phyloP scores from a whole-genome alignment of 2,888 invertebrate genomes.

The Chirona hameri region DNA sequence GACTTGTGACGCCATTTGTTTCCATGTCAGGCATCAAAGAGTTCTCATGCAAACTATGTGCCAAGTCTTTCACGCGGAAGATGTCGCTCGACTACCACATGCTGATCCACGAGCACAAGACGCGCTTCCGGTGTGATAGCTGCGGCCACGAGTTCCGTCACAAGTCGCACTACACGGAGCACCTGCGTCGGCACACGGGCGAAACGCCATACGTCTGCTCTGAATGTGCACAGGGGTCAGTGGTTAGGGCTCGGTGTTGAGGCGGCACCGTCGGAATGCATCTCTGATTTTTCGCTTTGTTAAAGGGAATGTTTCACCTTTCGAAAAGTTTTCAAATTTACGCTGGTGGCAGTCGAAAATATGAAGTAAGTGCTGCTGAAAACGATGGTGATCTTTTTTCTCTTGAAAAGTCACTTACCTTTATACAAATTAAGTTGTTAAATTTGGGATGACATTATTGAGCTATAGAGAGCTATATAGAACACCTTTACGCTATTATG shows the following conservation, averaged over 20 bases:
- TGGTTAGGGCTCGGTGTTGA: background rate
- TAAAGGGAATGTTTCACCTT: too few relatives aligned
- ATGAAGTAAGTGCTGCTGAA: too few relatives aligned
- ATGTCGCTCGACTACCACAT: slow-evolving; percentile 61
- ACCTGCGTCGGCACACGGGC: slow-evolving; percentile 56
- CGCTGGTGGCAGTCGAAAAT: too few relatives aligned
- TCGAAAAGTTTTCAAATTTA: too few relatives aligned
- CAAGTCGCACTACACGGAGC: slow-evolving; percentile 58
- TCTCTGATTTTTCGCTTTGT: too few relatives aligned
- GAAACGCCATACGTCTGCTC: slow-evolving; percentile 54
- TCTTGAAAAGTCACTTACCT: too few relatives aligned
- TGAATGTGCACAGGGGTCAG: slow-evolving; percentile 47
- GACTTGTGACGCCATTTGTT: background rate
- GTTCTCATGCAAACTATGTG: slow-evolving; percentile 57
- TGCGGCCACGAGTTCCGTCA: slow-evolving; percentile 59
- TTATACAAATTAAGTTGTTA: too few relatives aligned
- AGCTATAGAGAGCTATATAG: too few relatives aligned
- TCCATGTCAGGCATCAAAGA: slow-evolving; percentile 54
- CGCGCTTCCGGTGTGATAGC: slow-evolving; percentile 57
- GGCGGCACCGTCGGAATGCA: too few relatives aligned
- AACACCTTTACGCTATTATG: too few relatives aligned
- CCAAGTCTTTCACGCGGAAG: slow-evolving; percentile 57
- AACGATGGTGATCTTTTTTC: too few relatives aligned
- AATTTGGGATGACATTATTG: too few relatives aligned
- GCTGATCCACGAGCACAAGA: slow-evolving; percentile 59